These are phyloP conservation scores for Drosophila kanekoi DNA, from an alignment of 2,888 invertebrate species.

Conservation along the genomic window DNA sequence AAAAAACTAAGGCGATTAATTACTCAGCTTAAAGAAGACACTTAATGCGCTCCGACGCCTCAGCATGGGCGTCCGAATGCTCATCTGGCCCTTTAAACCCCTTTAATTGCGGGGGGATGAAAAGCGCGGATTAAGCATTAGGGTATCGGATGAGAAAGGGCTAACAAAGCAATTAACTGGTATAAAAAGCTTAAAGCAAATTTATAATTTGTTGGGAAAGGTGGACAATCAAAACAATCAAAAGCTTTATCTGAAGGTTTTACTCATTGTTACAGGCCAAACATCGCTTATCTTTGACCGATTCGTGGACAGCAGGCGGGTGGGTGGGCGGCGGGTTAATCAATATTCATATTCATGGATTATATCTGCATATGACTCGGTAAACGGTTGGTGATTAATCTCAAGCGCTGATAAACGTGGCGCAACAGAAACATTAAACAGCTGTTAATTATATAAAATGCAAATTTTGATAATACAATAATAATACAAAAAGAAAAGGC, in stretches of 20 bases:
- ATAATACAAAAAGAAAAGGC: no score
- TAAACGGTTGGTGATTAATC: constrained; percentile 34
- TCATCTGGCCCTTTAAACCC: constrained; percentile 24
- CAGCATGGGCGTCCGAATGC: constrained; percentile 33
- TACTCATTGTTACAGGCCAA: constrained; percentile 4
- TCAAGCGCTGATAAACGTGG: constrained; percentile 54
- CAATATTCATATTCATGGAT: constrained; percentile 21
- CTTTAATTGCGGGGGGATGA: constrained; percentile 57
- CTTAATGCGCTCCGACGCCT: constrained; percentile 70
- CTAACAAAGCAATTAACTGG: constrained; percentile 46
- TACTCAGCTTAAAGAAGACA: constrained; percentile 67
- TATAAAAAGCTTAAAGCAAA: constrained; percentile 15
- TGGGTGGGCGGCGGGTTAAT: background rate
- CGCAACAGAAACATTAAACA: constrained; percentile 35
- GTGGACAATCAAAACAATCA: constrained; percentile 2
- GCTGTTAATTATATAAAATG: constrained; percentile 64
- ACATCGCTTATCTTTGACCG: constrained; percentile 24
- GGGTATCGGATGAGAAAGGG: constrained; percentile 18
- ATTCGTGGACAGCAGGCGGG: background rate
- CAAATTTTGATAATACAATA: constrained; percentile 54
- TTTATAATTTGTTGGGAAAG: constrained; percentile 15
- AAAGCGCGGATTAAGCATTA: constrained; percentile 45
- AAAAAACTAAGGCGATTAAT: constrained; percentile 70
- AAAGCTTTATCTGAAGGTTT: constrained; percentile 17
- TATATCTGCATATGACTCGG: constrained; percentile 8